A percentile compares a stretch with the other conserved stretches of the same genome.
Evolutionary conservation across 1,140 invertebrate genomes (phyloP).

Genomic region (Solenopsis fugax): DNA sequence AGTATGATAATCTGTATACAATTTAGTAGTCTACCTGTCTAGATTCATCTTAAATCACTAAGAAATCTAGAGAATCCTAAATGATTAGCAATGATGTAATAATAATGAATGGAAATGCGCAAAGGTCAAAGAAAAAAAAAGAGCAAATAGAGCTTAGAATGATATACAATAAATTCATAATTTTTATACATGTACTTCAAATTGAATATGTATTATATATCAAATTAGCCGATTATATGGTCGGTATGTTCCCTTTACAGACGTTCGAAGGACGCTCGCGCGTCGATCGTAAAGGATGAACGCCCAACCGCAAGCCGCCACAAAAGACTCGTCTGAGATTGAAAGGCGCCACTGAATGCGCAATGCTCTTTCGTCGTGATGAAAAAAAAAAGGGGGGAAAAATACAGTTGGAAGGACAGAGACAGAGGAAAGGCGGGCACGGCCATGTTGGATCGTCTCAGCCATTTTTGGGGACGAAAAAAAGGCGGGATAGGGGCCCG

Average conservation of each 20-base stretch:
- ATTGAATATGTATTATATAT: not conserved
- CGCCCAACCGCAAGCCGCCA: constrained; percentile 56
- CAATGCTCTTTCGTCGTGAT: constrained; percentile 39
- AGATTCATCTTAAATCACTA: too few species aligned
- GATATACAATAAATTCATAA: not conserved
- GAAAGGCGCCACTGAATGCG: constrained; percentile 35
- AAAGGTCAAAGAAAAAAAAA: not conserved
- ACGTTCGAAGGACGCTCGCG: constrained; percentile 8
- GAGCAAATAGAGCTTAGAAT: not conserved
- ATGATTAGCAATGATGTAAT: too few species aligned
- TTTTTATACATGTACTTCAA: not conserved
- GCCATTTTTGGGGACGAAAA: constrained; percentile 79
- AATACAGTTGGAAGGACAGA: constrained; percentile 36
- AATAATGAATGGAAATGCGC: not conserved
- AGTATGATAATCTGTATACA: too few species aligned
- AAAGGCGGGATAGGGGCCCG: constrained; percentile 74
- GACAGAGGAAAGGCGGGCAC: constrained; percentile 41
- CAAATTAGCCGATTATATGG: constrained; percentile 21
- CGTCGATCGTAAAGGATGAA: constrained; percentile 54
- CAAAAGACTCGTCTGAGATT: constrained; percentile 68
- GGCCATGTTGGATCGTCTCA: constrained; percentile 79
- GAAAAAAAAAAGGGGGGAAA: constrained; percentile 20
- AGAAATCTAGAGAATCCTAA: too few species aligned
- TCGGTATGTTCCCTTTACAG: not conserved
- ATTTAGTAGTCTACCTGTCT: too few species aligned